Evolutionary conservation across 1,140 invertebrate genomes (phyloP).

Genomic region (Mizuhopecten yessoensis): DNA sequence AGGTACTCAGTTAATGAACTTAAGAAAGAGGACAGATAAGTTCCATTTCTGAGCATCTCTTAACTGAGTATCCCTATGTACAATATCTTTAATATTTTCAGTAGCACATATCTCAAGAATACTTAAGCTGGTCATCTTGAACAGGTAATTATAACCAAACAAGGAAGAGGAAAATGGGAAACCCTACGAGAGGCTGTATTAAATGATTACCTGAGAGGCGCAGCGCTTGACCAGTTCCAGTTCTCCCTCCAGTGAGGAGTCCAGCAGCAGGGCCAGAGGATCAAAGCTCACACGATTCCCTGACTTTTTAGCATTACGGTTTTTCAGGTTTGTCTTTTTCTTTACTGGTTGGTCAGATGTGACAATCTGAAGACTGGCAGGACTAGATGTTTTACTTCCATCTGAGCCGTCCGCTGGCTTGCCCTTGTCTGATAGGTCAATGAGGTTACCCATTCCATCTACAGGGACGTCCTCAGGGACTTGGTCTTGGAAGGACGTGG

Average conservation of each 20-base stretch:
- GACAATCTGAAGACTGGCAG: conserved; percentile 19
- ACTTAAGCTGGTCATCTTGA: too few relatives aligned
- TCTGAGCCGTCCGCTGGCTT: conserved; percentile 46
- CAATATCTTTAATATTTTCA: too few relatives aligned
- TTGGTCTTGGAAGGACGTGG: conserved; percentile 69
- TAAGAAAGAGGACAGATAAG: too few relatives aligned
- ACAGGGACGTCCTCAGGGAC: conserved; percentile 71
- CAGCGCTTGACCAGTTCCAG: conserved; percentile 98
- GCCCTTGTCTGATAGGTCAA: conserved; percentile 62
- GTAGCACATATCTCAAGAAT: too few relatives aligned
- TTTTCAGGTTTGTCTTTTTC: conserved; percentile 78
- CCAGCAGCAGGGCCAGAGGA: conserved; percentile 96
- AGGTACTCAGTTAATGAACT: too few relatives aligned
- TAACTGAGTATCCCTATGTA: too few relatives aligned
- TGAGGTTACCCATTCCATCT: conserved; percentile 71
- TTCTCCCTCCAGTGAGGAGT: conserved; percentile 99
- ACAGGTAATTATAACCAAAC: too few relatives aligned
- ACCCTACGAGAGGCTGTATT: too few relatives aligned
- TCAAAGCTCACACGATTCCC: conserved; percentile 95
- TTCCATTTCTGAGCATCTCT: too few relatives aligned
- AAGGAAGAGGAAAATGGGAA: too few relatives aligned
- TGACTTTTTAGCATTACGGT: conserved; percentile 66
- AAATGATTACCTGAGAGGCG: conserved; percentile 90
- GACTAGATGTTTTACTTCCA: conserved; percentile 48
- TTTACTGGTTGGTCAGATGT: conserved; percentile 52